Evolutionary conservation across 2,113 vertebrate genomes (phyloP).

Genomic region (Malaclemys terrapin): DNA sequence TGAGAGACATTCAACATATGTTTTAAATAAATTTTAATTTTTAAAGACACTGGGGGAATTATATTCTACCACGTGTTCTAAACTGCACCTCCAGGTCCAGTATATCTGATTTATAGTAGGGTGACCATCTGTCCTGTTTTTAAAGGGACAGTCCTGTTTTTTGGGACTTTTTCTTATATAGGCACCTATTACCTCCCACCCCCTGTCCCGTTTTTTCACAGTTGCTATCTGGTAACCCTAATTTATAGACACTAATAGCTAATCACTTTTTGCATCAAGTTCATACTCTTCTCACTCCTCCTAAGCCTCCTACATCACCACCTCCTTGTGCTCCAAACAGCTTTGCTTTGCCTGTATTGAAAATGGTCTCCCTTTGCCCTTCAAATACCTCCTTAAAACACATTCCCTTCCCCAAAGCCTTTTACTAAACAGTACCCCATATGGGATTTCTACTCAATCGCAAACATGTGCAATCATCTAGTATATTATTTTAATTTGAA

Average conservation of each 20-base stretch:
- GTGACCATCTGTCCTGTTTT: too few relatives aligned
- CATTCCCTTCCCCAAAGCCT: not conserved
- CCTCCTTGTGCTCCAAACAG: not conserved
- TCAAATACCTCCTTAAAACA: constrained; percentile 16
- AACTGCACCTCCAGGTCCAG: constrained; percentile 51
- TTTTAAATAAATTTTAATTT: constrained; percentile 55
- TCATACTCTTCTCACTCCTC: constrained; percentile 12
- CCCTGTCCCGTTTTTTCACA: too few relatives aligned
- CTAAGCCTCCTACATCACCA: not conserved
- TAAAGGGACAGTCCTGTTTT: too few relatives aligned
- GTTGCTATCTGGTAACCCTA: too few relatives aligned
- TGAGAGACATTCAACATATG: constrained; percentile 61
- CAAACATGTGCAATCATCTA: not conserved
- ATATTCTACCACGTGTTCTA: constrained; percentile 63
- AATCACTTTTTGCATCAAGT: constrained; percentile 26
- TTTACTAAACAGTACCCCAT: not conserved
- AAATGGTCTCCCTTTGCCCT: constrained; percentile 13
- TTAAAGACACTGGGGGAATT: constrained; percentile 60
- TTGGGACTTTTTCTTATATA: too few relatives aligned
- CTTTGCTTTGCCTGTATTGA: not conserved
- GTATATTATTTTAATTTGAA: constrained; percentile 7
- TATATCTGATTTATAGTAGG: constrained; percentile 37
- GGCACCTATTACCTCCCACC: too few relatives aligned
- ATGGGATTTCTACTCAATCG: not conserved
- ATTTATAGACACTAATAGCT: constrained; percentile 32